phyloP scores from a whole-genome alignment of 1,140 invertebrate genomes.

The Dermatophagoides farinae region DNA sequence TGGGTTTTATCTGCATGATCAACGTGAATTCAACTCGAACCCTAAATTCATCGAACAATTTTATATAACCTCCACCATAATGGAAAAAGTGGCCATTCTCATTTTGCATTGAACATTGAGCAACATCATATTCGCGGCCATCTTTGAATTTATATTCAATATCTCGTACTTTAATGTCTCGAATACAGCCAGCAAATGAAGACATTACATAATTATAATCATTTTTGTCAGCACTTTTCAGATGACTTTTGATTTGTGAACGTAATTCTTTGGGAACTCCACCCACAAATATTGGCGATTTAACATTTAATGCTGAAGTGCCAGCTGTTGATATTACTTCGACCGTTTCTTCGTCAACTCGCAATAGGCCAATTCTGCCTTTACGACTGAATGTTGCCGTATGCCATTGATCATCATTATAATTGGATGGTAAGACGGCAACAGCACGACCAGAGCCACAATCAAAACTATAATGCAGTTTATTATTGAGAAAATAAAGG shows the following conservation, averaged over 20 bases:
- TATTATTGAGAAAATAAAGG: constrained; percentile 54
- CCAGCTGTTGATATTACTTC: constrained; percentile 33
- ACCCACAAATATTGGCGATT: constrained; percentile 54
- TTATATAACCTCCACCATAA: constrained; percentile 42
- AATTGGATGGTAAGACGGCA: constrained; percentile 32
- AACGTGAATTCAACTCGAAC: constrained; percentile 58
- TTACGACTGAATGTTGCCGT: constrained; percentile 36
- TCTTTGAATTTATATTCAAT: constrained; percentile 8
- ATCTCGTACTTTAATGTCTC: constrained; percentile 35
- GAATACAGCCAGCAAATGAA: constrained; percentile 68
- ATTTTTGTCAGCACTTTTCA: constrained; percentile 15
- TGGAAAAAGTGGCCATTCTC: constrained; percentile 79
- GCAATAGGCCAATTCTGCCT: constrained; percentile 23
- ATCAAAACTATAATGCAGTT: constrained; percentile 45
- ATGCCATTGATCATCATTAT: constrained; percentile 77
- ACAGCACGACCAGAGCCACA: constrained; percentile 44
- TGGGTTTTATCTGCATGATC: constrained; percentile 65
- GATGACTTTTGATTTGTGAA: constrained; percentile 22
- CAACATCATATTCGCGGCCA: constrained; percentile 32
- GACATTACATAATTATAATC: constrained; percentile 24
- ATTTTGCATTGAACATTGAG: constrained; percentile 54
- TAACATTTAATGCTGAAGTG: constrained; percentile 37
- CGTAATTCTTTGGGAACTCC: constrained; percentile 32
- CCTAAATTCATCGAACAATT: constrained; percentile 44
- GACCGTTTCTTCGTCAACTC: constrained; percentile 35